Conservation (phyloP, 2,888 invertebrate genomes). For the Scrobipalpa atriplicella region DNA sequence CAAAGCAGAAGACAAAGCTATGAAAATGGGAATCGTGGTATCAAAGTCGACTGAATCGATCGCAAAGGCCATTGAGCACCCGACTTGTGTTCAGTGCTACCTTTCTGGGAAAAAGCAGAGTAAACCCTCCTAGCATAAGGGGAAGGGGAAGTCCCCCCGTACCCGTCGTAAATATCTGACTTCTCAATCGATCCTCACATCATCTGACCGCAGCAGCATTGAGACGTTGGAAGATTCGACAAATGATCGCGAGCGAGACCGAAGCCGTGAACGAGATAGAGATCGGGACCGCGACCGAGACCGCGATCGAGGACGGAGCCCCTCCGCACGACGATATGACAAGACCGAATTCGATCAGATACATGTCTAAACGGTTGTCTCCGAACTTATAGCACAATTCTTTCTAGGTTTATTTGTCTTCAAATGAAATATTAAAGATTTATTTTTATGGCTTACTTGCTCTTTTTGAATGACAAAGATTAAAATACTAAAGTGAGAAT, state of each 20-base stretch:
- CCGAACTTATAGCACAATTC: neutral
- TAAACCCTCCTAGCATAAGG: conserved; percentile 86
- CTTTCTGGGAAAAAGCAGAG: conserved; percentile 84
- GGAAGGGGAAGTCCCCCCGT: conserved; percentile 85
- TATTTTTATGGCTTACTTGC: neutral
- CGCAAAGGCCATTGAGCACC: conserved; percentile 84
- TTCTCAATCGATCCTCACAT: conserved; percentile 63
- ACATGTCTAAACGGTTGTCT: conserved; percentile 76
- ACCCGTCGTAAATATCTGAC: conserved; percentile 66
- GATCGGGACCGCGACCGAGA: neutral
- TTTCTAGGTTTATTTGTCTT: conserved; percentile 6
- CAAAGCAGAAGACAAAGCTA: conserved; percentile 77
- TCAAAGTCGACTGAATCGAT: conserved; percentile 81
- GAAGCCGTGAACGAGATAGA: neutral
- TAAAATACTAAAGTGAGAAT: conserved; percentile 27
- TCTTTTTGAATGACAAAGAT: conserved; percentile 30
- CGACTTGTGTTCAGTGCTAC: conserved; percentile 89
- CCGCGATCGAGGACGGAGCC: conserved; percentile 56
- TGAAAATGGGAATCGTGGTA: conserved; percentile 81
- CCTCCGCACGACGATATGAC: conserved; percentile 59
- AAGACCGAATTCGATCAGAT: conserved; percentile 79
- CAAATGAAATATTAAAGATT: neutral
- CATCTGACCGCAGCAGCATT: conserved; percentile 74
- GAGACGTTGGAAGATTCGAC: conserved; percentile 69
- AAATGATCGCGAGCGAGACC: conserved; percentile 40